phyloP scores from a whole-genome alignment of 53 echinoderm and acorn worm species.

The Henricia sp. region DNA sequence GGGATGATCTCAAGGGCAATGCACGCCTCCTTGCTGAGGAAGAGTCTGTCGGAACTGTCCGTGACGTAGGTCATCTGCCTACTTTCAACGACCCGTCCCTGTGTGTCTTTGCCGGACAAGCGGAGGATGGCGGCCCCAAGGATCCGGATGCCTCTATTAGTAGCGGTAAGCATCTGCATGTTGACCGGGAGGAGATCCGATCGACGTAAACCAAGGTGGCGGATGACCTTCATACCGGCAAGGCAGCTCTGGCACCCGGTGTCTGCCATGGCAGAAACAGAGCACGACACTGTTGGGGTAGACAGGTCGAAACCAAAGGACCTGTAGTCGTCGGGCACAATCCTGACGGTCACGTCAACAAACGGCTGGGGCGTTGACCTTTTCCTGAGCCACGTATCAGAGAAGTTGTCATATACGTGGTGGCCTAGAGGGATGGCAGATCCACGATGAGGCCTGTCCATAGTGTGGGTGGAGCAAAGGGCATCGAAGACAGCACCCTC shows the following conservation, averaged over 20 bases:
- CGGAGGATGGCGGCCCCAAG: constrained; percentile 41
- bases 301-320: constrained; percentile 45
- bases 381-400: constrained; percentile 22
- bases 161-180: constrained; percentile 65
- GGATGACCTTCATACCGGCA: constrained; percentile 35
- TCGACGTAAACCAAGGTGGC: constrained; percentile 29
- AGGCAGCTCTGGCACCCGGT: constrained; percentile 53
- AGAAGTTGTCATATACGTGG: constrained; percentile 55
- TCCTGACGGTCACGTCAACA: constrained; percentile 17
- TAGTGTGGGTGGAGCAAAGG: not conserved
- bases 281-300: not conserved
- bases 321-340: constrained; percentile 8
- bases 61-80: constrained; percentile 64
- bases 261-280: constrained; percentile 67
- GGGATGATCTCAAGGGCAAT: constrained; percentile 63
- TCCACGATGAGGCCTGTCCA: not conserved
- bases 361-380: constrained; percentile 54
- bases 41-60: constrained; percentile 41
- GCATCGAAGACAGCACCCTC: constrained; percentile 26
- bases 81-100: constrained; percentile 38
- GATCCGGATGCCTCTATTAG: constrained; percentile 48
- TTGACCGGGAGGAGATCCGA: constrained; percentile 68
- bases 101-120: constrained; percentile 28
- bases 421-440: constrained; percentile 30
- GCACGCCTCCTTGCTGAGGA: constrained; percentile 57